These are phyloP conservation scores for Neodiprion fabricii DNA, from an alignment of 1,140 invertebrate genomes.

Conservation along the genomic window DNA sequence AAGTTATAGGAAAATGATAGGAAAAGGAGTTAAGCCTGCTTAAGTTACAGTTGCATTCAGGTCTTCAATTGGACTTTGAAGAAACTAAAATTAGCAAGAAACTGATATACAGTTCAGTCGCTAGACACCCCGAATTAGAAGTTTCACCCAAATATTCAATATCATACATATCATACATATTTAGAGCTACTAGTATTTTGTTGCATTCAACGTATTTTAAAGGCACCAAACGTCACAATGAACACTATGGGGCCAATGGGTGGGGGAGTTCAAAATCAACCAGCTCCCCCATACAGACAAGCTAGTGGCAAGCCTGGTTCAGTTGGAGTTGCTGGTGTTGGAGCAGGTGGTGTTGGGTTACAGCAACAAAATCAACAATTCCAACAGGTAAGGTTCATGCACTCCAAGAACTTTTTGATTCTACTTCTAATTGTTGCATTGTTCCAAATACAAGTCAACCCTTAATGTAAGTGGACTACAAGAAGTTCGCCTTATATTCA, in stretches of 20 bases:
- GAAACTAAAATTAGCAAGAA: too few species aligned
- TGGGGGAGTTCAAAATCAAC: slow-evolving; percentile 61
- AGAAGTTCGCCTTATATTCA: too few species aligned
- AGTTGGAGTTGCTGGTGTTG: slow-evolving; percentile 54
- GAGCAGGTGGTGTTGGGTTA: slow-evolving; percentile 52
- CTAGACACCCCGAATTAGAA: neutral
- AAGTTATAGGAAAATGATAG: too few species aligned
- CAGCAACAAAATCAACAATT: slow-evolving; percentile 68
- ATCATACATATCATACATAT: slow-evolving; percentile 14
- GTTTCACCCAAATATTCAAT: neutral
- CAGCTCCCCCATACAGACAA: slow-evolving; percentile 67
- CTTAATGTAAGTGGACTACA: slow-evolving; percentile 25
- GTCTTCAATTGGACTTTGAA: too few species aligned
- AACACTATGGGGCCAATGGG: slow-evolving; percentile 68
- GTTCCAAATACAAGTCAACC: slow-evolving; percentile 18
- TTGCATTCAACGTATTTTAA: slow-evolving; percentile 23
- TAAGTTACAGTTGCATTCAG: neutral
- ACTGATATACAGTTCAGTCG: slow-evolving; percentile 15
- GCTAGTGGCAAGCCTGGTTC: slow-evolving; percentile 53
- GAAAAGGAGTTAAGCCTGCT: neutral
- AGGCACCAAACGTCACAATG: slow-evolving; percentile 74
- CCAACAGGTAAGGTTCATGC: slow-evolving; percentile 60
- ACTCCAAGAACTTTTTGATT: neutral
- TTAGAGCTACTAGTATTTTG: slow-evolving; percentile 23
- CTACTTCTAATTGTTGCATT: neutral